Conservation (phyloP, 2,888 invertebrate genomes). For the Sesia bembeciformis region DNA sequence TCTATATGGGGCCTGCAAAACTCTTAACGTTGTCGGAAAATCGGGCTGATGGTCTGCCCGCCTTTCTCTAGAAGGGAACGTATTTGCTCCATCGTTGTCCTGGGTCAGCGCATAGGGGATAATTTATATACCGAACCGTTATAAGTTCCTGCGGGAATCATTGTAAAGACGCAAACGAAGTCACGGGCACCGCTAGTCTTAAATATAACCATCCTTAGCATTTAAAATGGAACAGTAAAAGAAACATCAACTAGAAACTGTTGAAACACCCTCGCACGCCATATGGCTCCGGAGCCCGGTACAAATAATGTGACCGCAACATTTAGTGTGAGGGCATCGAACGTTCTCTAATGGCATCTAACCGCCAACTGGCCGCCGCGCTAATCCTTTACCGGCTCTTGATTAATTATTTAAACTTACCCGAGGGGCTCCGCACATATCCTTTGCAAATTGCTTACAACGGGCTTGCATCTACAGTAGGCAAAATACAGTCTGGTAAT, state of each 20-base stretch:
- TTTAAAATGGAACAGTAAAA: too few relatives aligned
- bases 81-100: too few relatives aligned
- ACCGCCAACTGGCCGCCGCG: constrained; percentile 70
- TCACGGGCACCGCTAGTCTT: background rate
- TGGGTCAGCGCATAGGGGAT: too few relatives aligned
- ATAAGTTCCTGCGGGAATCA: too few relatives aligned
- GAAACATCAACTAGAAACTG: background rate
- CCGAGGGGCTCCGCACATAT: constrained; percentile 40
- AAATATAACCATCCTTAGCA: constrained; percentile 17
- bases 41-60: too few relatives aligned
- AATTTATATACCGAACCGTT: too few relatives aligned
- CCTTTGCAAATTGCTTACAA: constrained; percentile 55
- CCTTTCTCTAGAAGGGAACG: too few relatives aligned
- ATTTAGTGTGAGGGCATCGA: constrained; percentile 62
- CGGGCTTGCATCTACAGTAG: constrained; percentile 8
- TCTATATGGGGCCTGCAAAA: too few relatives aligned
- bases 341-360: constrained; percentile 66
- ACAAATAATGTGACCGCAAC: constrained; percentile 59
- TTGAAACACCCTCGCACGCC: background rate
- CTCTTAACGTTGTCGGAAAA: too few relatives aligned
- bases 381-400: constrained; percentile 70
- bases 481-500: too few relatives aligned
- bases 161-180: background rate
- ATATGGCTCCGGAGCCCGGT: constrained; percentile 20
- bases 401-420: constrained; percentile 72